phyloP scores from a whole-genome alignment of 2,888 invertebrate genomes.

The Agapetus fuscipes region DNA sequence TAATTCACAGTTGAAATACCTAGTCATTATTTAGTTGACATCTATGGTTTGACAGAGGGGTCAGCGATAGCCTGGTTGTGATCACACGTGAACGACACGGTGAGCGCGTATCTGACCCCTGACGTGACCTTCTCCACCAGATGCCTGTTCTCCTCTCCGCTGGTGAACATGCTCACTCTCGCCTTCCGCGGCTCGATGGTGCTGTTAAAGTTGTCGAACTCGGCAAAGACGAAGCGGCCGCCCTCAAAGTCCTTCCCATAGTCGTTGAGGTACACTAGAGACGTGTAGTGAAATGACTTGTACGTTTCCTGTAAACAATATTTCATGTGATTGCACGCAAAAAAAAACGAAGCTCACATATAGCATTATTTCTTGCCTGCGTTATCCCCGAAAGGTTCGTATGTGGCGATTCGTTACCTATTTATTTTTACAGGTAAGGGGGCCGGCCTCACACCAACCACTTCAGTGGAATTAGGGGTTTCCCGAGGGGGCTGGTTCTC shows the following conservation, averaged over 20 bases:
- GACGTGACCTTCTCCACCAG: slow-evolving; percentile 68
- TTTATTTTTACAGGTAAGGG: no score
- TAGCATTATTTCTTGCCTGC: no score
- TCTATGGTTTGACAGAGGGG: slow-evolving; percentile 31
- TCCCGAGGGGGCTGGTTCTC: no score
- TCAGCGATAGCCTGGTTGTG: slow-evolving; percentile 55
- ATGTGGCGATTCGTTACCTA: no score
- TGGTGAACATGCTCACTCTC: slow-evolving; percentile 76
- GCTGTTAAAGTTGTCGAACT: slow-evolving; percentile 48
- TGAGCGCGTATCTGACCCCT: slow-evolving; percentile 72
- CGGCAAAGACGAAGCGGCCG: slow-evolving; percentile 72
- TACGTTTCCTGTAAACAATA: slow-evolving; percentile 66
- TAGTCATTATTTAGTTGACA: slow-evolving; percentile 1
- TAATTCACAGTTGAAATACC: no score
- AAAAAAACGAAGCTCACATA: no score
- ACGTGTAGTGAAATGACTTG: slow-evolving; percentile 79
- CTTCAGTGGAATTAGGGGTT: no score
- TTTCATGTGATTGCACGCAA: no score
- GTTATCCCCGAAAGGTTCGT: no score
- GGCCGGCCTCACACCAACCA: no score
- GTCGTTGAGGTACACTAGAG: slow-evolving; percentile 69
- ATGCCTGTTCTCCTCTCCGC: slow-evolving; percentile 78
- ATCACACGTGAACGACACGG: slow-evolving; percentile 82
- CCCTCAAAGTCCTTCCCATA: slow-evolving; percentile 69
- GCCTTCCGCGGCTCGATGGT: slow-evolving; percentile 71